Base-by-base conservation (phyloP, 2,888 invertebrate species). In the Hedya salicella region DNA sequence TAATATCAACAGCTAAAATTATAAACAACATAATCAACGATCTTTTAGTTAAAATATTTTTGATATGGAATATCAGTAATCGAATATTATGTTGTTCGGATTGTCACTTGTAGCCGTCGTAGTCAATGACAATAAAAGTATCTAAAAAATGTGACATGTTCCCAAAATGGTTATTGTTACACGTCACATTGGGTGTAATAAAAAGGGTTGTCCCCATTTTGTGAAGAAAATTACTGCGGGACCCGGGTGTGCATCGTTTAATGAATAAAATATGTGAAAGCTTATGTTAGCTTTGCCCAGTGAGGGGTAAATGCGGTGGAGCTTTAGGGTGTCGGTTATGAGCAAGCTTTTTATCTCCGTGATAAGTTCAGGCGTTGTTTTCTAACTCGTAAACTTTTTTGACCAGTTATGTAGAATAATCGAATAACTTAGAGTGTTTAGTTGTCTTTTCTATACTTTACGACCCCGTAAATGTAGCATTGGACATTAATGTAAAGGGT, bases 201-300 rank as follows among this genome's bases (percentile, higher is more conserved):
- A 80, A 81, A 81, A 76, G 77, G 80, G 77, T 75, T 78, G 77
- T 78, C 78, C 78, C 80, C 73, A 76, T 81, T 82, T 78, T 74
- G 73, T 75, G 75, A 70, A 63, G 69, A 77, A 75, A 81, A 78
- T 77, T 80, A 80, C 80, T 75, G 75, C 71, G 75, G 78, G 78
- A 72, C 75, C 72, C 74, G 75, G 74, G 77, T 78, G 81, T 81
- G 80, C 83, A 79, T 75, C 79, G 78, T 77, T 83, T 83, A 82
- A 85, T 88, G 79, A 86, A 88, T 88, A 85, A 88, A 88, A 85
- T 86, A 89, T 88, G 83, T 78, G 78, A 79, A 76, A 76, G 81
- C 76, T 81, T 77, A 79, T 75, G 73, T 77, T 72, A 73, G 79
- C 75, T 77, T 67, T 70, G 70, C 82, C 70, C 83, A 78, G 81